Base-by-base conservation (phyloP, 1,140 invertebrate genomes). In the Maniola jurtina region DNA sequence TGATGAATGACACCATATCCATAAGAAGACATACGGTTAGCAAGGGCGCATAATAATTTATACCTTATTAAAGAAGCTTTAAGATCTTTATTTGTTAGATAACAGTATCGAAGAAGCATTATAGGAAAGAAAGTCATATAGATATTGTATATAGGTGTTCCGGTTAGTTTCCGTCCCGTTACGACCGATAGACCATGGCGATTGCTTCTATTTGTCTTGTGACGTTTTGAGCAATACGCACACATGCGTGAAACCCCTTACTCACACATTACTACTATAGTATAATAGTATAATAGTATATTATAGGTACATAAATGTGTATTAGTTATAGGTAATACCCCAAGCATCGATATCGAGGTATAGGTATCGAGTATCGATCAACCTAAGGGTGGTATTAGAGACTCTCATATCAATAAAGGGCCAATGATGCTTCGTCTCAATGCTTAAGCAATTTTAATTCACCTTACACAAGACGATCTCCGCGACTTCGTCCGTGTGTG, bases 191-290 rank as follows among this genome's bases (percentile, higher is more conserved):
- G 71, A 72, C 76, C 72, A 70, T 60, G 70, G 70, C 70, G 70
- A 76, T 77, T 78, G 73, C 73, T 71, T 77, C 71, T 72, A 77
- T 80, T 82, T 77, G 72, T 80, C 75, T 77, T 75, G 36, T 62
- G 59, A 67, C 60, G 15, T 61, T 61, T 36, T 65, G 47, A 65
- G 47, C 33, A 11, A 55, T 34, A 11, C 48, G 48, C 14, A 16
- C 48, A 50, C 48, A 50, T 50, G 14, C 15, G 48, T 50, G 48
- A 50, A 50, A 50, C 0, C 48, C 16, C 15, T 8, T 50, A 14
- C 38, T 25, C 25, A 25, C 25, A 25, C 25, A n/a, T n/a, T n/a
- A n/a, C n/a, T n/a, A n/a, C n/a, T n/a, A n/a, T n/a, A n/a, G n/a
- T n/a, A n/a, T n/a, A n/a, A n/a, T n/a, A n/a, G n/a, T n/a, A n/a